These are phyloP conservation scores for Drosophila gaucha DNA, from an alignment of 2,888 invertebrate genomes.

Conservation along the genomic window DNA sequence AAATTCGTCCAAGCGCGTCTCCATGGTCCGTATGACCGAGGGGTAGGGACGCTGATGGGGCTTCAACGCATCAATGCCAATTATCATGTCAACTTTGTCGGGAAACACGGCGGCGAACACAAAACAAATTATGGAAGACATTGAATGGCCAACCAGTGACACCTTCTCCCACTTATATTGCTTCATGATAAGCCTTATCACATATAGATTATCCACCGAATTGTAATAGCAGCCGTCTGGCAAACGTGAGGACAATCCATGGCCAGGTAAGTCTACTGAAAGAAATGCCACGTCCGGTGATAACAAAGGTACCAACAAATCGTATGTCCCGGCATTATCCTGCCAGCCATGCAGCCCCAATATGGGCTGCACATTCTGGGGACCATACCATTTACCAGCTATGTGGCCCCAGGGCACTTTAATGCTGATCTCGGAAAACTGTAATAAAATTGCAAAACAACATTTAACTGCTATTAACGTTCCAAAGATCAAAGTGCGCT, in stretches of 20 bases:
- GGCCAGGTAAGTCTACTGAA: conserved; percentile 89
- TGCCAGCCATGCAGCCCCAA: conserved; percentile 91
- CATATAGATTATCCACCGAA: conserved; percentile 84
- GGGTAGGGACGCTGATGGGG: conserved; percentile 80
- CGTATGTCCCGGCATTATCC: conserved; percentile 92
- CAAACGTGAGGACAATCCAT: conserved; percentile 89
- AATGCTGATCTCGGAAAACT: conserved; percentile 88
- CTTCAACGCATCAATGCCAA: conserved; percentile 83
- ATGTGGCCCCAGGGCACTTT: conserved; percentile 89
- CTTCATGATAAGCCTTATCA: conserved; percentile 87
- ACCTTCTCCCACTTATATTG: conserved; percentile 90
- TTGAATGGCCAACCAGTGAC: conserved; percentile 89
- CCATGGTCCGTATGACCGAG: conserved; percentile 82
- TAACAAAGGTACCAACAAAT: conserved; percentile 88
- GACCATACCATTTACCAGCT: conserved; percentile 90
- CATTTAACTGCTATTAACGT: conserved; percentile 1
- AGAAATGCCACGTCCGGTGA: conserved; percentile 86
- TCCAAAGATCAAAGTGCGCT: conserved; percentile 57
- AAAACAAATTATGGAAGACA: conserved; percentile 88
- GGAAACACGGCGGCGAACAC: conserved; percentile 87
- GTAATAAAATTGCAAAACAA: conserved; percentile 17
- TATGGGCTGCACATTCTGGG: conserved; percentile 87
- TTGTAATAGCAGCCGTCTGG: conserved; percentile 87
- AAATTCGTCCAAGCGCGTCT: conserved; percentile 84
- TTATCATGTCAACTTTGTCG: conserved; percentile 83